These are phyloP conservation scores for Nettapus auritus DNA, from an alignment of 2,113 vertebrate genomes.

Conservation along the genomic window DNA sequence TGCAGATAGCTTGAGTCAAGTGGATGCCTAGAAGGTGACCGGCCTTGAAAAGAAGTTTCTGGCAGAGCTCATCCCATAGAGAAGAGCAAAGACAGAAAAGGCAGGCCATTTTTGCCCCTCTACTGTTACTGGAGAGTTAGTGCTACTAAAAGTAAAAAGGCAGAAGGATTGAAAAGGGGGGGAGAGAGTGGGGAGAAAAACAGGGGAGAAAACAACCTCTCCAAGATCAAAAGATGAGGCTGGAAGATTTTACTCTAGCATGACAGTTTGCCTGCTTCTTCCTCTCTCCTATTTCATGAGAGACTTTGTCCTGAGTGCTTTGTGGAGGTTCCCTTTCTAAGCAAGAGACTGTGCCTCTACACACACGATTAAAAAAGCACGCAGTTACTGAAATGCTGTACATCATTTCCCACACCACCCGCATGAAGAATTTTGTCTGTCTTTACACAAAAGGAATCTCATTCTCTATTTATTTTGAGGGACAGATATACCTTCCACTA, in stretches of 20 bases:
- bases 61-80: background rate
- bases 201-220: background rate
- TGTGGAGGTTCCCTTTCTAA: background rate
- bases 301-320: background rate
- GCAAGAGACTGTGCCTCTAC: background rate
- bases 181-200: too few species aligned
- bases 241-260: background rate
- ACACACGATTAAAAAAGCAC: background rate
- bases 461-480: background rate
- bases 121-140: background rate
- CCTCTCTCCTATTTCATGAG: background rate
- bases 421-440: background rate
- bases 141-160: background rate
- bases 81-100: background rate
- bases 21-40: background rate
- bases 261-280: background rate
- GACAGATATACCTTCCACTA: background rate
- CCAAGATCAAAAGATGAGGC: background rate
- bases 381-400: background rate
- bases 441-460: background rate
- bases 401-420: background rate
- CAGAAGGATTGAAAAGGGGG: too few species aligned
- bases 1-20: slow-evolving; percentile 18
- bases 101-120: background rate
- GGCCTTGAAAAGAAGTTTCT: background rate